Evolutionary conservation across 2,888 invertebrate species (phyloP).

Genomic region (Diplazon laetatorius): DNA sequence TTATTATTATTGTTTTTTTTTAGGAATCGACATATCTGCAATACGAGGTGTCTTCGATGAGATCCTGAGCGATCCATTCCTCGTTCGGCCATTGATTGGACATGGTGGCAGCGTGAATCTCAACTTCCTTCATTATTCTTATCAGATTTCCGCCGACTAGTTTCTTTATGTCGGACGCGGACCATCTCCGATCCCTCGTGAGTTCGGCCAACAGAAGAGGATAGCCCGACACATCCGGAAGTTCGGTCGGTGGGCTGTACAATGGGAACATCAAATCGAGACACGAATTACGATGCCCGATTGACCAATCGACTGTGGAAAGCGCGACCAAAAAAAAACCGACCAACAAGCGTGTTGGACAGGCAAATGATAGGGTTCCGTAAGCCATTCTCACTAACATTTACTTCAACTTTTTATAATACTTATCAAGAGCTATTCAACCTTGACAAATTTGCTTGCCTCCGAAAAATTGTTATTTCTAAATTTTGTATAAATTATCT

Average conservation of each 20-base stretch:
- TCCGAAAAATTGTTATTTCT: too few species aligned
- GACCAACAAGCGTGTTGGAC: too few species aligned
- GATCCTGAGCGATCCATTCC: conserved; percentile 84
- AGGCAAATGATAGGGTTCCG: too few species aligned
- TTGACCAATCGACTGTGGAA: background rate
- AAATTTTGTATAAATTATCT: too few species aligned
- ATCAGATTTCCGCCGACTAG: conserved; percentile 85
- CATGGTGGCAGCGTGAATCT: conserved; percentile 77
- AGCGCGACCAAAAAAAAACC: conserved; percentile 12
- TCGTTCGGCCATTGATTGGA: conserved; percentile 83
- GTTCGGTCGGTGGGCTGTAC: conserved; percentile 83
- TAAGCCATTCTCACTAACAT: too few species aligned
- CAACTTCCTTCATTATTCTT: conserved; percentile 84
- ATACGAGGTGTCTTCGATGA: conserved; percentile 84
- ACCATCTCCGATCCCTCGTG: conserved; percentile 85
- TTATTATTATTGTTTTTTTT: background rate
- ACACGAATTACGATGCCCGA: conserved; percentile 7
- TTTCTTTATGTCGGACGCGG: conserved; percentile 85
- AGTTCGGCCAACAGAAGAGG: conserved; percentile 86
- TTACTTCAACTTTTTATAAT: too few species aligned
- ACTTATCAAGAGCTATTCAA: too few species aligned
- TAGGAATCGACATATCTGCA: conserved; percentile 83
- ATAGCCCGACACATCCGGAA: conserved; percentile 85
- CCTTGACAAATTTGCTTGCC: too few species aligned
- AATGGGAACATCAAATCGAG: conserved; percentile 26